These are phyloP conservation scores for Callithrix jacchus DNA, from an alignment of 2,113 vertebrate species.

Conservation along the genomic window DNA sequence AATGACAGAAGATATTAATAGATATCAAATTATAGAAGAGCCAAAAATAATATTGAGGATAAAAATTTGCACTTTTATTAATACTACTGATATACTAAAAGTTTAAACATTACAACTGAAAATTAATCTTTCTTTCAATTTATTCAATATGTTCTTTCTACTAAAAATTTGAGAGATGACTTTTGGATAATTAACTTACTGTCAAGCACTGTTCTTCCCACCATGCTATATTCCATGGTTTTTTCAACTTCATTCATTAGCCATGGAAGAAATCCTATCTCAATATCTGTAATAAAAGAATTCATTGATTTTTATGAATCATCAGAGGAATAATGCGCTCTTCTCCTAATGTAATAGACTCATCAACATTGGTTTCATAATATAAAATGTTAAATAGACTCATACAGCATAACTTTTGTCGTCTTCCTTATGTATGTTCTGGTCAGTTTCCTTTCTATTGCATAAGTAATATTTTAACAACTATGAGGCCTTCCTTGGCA, in stretches of 20 bases:
- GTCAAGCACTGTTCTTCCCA: constrained; percentile 89
- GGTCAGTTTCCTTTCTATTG: not conserved
- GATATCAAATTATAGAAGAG: not conserved
- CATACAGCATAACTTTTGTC: constrained; percentile 59
- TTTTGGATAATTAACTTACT: constrained; percentile 85
- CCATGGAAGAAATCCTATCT: constrained; percentile 92
- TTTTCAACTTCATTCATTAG: constrained; percentile 88
- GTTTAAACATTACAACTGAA: not conserved
- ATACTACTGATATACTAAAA: not conserved
- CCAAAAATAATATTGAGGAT: not conserved
- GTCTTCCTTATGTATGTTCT: constrained; percentile 6
- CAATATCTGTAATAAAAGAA: constrained; percentile 87
- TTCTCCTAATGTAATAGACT: not conserved
- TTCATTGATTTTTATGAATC: not conserved
- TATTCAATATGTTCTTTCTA: constrained; percentile 1
- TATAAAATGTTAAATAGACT: constrained; percentile 45
- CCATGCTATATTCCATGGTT: constrained; percentile 83
- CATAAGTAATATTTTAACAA: not conserved
- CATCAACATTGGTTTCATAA: not conserved
- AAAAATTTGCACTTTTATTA: not conserved
- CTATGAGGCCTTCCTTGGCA: not conserved
- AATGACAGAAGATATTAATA: not conserved
- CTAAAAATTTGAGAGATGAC: not conserved
- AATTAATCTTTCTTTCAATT: not conserved
- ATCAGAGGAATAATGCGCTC: not conserved